A percentile compares a stretch with the other conserved stretches of the same genome.
These are phyloP conservation scores for western clawed frog (Xenopus tropicalis) DNA, from an alignment of 2,113 vertebrate species.

Conservation along the genomic window DNA sequence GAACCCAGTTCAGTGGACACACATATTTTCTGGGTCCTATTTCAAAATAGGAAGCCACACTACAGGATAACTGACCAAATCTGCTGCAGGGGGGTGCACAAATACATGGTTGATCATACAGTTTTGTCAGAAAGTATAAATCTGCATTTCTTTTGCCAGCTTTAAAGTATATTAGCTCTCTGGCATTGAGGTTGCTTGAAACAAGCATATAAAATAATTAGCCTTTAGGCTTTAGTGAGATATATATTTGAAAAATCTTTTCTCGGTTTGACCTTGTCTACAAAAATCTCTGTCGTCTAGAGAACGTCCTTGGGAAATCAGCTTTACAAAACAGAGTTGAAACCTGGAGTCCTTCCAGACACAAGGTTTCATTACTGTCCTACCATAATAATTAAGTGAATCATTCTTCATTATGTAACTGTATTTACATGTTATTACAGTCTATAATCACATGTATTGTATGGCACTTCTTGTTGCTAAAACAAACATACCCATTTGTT, in stretches of 20 bases:
- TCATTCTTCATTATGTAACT: conserved; percentile 24
- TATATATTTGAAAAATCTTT: background rate
- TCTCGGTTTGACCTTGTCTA: background rate
- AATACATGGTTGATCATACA: no score
- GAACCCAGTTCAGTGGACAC: no score
- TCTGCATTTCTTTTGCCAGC: no score
- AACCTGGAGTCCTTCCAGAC: conserved; percentile 33
- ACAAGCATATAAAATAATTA: no score
- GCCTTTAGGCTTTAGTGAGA: no score
- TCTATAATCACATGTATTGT: background rate
- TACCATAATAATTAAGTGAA: conserved; percentile 7
- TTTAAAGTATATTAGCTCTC: no score
- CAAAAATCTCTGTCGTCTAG: background rate
- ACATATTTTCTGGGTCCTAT: no score
- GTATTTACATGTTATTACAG: conserved; percentile 6
- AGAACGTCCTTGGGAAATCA: conserved; percentile 2
- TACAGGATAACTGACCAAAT: no score
- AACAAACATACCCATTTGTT: background rate
- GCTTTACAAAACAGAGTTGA: background rate
- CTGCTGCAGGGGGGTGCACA: no score
- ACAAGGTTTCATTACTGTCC: background rate
- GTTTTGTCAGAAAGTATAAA: no score
- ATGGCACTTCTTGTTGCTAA: conserved; percentile 2
- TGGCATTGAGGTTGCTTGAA: no score
- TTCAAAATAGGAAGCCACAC: no score